Percentiles rank a stretch among this genome's conserved stretches.
phyloP scores from a whole-genome alignment of 2,797 vertebrate species.

The Gambusia yucatana region DNA sequence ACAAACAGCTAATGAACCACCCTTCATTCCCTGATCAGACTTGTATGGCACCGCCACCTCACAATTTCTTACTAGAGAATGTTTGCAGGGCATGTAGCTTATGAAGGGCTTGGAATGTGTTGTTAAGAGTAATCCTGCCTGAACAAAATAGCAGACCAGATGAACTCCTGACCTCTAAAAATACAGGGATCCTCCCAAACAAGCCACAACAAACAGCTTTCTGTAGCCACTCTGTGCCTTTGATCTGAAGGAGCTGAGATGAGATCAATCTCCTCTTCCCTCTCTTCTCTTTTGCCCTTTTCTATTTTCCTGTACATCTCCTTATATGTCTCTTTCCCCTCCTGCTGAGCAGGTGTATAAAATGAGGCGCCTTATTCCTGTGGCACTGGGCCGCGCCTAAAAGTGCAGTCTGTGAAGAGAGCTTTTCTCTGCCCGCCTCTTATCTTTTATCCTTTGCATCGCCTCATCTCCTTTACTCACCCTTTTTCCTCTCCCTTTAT shows the following conservation, averaged over 20 bases:
- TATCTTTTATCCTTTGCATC: slow-evolving; percentile 72
- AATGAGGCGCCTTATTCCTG: slow-evolving; percentile 70
- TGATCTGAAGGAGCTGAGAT: slow-evolving; percentile 69
- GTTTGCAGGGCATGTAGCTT: slow-evolving; percentile 4
- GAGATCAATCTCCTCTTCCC: slow-evolving; percentile 56
- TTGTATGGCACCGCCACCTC: slow-evolving; percentile 7
- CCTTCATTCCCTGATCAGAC: slow-evolving; percentile 8
- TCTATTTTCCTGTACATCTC: slow-evolving; percentile 55
- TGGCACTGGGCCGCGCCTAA: slow-evolving; percentile 68
- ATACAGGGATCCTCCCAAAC: slow-evolving; percentile 62
- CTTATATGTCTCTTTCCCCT: slow-evolving; percentile 57
- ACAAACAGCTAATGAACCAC: background rate
- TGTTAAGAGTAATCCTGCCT: slow-evolving; percentile 36
- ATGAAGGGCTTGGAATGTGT: slow-evolving; percentile 37
- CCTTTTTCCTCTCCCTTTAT: slow-evolving; percentile 54
- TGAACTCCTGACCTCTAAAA: slow-evolving; percentile 55
- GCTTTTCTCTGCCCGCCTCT: slow-evolving; percentile 71
- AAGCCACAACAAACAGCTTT: slow-evolving; percentile 72
- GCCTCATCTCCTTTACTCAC: slow-evolving; percentile 58
- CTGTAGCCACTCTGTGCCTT: slow-evolving; percentile 63
- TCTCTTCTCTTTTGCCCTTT: slow-evolving; percentile 59
- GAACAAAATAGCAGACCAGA: slow-evolving; percentile 49
- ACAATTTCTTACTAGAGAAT: slow-evolving; percentile 15
- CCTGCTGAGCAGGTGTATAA: slow-evolving; percentile 75
- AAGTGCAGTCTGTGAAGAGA: slow-evolving; percentile 74